Percentiles rank a stretch among this genome's conserved stretches.
Evolutionary conservation across 2,113 vertebrate species (phyloP).

Genomic region (Apistogramma diplotaenia): DNA sequence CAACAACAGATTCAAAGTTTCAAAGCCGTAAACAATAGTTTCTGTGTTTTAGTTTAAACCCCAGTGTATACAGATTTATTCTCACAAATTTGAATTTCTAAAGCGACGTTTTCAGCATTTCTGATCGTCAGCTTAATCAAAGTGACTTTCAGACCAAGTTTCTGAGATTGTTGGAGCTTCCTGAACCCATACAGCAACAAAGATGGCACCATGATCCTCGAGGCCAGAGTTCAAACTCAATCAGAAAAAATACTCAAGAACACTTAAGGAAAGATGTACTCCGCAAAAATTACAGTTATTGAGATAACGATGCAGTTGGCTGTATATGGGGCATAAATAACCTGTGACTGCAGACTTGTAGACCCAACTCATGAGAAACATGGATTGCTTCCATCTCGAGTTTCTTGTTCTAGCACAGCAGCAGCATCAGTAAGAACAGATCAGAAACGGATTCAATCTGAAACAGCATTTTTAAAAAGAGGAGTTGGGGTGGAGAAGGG

Average conservation of each 20-base stretch:
- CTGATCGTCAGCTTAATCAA: not conserved
- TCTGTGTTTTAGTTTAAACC: not conserved
- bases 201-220: not conserved
- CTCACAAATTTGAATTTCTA: not conserved
- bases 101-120: not conserved
- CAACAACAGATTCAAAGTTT: not conserved
- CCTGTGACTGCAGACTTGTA: too few species aligned
- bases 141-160: not conserved
- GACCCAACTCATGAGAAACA: too few species aligned
- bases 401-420: too few species aligned
- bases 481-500: not conserved
- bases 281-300: not conserved
- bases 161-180: not conserved
- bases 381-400: too few species aligned
- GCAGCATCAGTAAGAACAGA: too few species aligned
- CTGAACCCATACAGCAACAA: too few species aligned
- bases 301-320: not conserved
- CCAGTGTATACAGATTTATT: not conserved
- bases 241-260: not conserved
- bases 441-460: not conserved
- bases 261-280: not conserved
- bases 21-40: not conserved
- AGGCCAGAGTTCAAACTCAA: not conserved
- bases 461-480: not conserved
- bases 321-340: not conserved